These are phyloP conservation scores for Wiebesia pumilae DNA, from an alignment of 1,140 invertebrate genomes.

Conservation along the genomic window DNA sequence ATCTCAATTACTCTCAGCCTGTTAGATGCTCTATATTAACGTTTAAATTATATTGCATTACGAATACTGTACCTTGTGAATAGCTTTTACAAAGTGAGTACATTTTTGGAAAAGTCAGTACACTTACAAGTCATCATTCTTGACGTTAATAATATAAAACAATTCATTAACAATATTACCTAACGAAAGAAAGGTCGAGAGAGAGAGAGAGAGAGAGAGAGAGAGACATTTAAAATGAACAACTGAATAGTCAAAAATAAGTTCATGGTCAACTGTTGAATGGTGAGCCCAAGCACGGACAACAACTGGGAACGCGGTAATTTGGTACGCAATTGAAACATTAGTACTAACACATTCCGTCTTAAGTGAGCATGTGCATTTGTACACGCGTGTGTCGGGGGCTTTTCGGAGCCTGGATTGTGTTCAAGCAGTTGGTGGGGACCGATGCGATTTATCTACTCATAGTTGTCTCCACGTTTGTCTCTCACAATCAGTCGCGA, in stretches of 20 bases:
- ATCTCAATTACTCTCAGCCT: neutral
- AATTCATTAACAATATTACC: too few species aligned
- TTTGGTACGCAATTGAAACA: constrained; percentile 26
- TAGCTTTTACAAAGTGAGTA: too few species aligned
- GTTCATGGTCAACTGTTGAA: constrained; percentile 20
- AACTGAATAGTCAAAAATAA: neutral
- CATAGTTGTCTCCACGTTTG: neutral
- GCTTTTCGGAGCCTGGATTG: neutral
- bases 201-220: neutral
- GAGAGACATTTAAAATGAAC: neutral
- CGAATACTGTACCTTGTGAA: too few species aligned
- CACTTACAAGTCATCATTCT: too few species aligned
- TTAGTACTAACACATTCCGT: neutral
- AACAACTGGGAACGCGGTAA: neutral
- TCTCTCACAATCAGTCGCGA: neutral
- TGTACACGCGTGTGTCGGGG: neutral
- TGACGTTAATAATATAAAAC: too few species aligned
- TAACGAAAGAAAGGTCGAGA: neutral
- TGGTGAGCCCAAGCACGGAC: neutral
- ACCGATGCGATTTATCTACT: neutral
- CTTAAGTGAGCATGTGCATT: neutral
- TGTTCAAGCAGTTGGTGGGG: constrained; percentile 16
- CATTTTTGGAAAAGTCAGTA: too few species aligned
- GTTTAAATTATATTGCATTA: too few species aligned
- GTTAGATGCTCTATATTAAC: neutral